A percentile compares a stretch with the other conserved stretches of the same genome.
Conservation (phyloP, 2,113 vertebrate genomes). For the Balaeniceps rex region DNA sequence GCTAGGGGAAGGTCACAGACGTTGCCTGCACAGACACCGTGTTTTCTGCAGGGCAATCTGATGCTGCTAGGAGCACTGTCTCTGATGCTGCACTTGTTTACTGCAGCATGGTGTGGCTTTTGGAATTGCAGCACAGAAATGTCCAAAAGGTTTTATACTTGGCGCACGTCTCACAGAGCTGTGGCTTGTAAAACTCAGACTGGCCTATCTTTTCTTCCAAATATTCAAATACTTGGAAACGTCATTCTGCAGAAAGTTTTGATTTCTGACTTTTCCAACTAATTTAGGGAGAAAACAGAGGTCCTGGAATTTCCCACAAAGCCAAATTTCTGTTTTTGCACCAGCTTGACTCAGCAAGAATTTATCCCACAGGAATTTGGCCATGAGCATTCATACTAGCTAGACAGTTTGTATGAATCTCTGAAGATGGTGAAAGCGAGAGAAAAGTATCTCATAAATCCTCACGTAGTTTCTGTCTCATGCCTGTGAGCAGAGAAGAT, state of each 20-base stretch:
- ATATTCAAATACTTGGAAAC: background rate
- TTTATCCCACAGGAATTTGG: conserved; percentile 47
- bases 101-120: background rate
- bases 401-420: background rate
- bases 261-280: background rate
- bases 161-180: background rate
- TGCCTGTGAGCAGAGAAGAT: background rate
- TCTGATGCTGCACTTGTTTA: background rate
- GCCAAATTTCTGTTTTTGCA: conserved; percentile 21
- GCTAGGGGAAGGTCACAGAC: background rate
- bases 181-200: background rate
- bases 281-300: conserved; percentile 28
- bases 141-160: background rate
- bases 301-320: conserved; percentile 33
- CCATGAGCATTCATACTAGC: background rate
- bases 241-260: background rate
- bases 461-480: background rate
- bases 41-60: background rate
- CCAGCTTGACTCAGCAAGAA: conserved; percentile 49
- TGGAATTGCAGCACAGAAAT: background rate
- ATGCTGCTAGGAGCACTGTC: background rate
- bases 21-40: background rate
- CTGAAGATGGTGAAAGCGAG: background rate
- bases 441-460: background rate
- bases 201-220: background rate